phyloP scores from a whole-genome alignment of 2,888 invertebrate genomes.

The Blomia tropicalis region DNA sequence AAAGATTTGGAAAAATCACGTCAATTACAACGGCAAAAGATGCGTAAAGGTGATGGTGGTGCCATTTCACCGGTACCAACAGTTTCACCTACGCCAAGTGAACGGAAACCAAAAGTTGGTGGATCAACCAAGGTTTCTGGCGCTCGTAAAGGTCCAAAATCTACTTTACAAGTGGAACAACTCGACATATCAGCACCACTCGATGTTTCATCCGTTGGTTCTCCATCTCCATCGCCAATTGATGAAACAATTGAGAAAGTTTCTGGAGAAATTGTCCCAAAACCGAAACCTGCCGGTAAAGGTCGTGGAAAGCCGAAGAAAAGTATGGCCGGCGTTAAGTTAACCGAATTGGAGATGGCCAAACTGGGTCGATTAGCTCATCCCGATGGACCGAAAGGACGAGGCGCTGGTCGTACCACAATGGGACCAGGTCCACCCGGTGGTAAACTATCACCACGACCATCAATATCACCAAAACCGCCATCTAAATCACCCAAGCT shows the following conservation, averaged over 20 bases:
- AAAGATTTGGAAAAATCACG: constrained; percentile 8
- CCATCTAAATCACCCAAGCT: neutral
- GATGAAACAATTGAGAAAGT: neutral
- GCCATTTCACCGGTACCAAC: neutral
- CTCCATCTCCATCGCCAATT: neutral
- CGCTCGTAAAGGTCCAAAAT: neutral
- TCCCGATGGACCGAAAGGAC: neutral
- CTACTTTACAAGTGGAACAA: constrained; percentile 17
- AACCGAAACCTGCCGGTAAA: neutral
- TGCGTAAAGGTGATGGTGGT: neutral
- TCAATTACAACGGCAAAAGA: constrained; percentile 5
- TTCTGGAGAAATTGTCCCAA: neutral
- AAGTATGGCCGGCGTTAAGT: neutral
- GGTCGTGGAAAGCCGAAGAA: neutral
- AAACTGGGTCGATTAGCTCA: neutral
- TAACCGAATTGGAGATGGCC: constrained; percentile 12
- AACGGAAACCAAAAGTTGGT: neutral
- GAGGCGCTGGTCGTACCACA: neutral
- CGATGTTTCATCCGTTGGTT: constrained; percentile 7
- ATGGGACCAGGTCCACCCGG: neutral
- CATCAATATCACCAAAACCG: neutral
- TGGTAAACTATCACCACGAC: constrained; percentile 6
- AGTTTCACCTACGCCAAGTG: neutral
- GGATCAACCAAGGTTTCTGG: neutral
- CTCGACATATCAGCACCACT: constrained; percentile 19